Percentiles rank a stretch among this genome's conserved stretches.
Conservation (phyloP, 2,888 invertebrate species). For the Neoitamus cyanurus region DNA sequence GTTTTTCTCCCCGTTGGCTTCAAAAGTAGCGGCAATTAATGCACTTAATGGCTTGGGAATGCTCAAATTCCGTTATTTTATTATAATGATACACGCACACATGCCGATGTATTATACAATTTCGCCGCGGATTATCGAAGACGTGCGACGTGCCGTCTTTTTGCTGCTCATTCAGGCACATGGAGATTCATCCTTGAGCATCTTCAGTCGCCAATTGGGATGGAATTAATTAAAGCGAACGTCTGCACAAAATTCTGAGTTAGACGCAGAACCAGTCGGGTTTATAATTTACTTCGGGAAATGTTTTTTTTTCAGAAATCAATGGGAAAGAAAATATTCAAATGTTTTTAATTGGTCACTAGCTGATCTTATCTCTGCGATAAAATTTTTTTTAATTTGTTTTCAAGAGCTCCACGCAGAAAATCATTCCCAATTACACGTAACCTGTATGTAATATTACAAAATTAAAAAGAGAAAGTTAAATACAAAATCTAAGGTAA, state of each 20-base stretch:
- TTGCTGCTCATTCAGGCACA: not conserved
- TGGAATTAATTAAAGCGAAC: not conserved
- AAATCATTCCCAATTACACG: too few relatives aligned
- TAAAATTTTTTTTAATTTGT: too few relatives aligned
- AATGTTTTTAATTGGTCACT: too few relatives aligned
- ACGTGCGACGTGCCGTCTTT: not conserved
- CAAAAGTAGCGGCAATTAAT: conserved; percentile 35
- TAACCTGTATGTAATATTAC: too few relatives aligned
- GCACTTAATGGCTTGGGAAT: conserved; percentile 34
- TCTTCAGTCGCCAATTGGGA: not conserved
- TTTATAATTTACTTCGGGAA: not conserved
- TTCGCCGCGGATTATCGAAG: not conserved
- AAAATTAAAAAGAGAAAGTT: too few relatives aligned
- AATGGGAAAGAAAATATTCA: too few relatives aligned
- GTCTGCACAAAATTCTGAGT: not conserved
- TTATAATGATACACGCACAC: conserved; percentile 9
- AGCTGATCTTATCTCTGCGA: too few relatives aligned
- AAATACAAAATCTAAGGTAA: too few relatives aligned
- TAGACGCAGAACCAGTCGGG: not conserved
- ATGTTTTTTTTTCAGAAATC: not conserved
- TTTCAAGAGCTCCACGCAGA: too few relatives aligned
- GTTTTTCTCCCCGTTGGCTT: conserved; percentile 20
- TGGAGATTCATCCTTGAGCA: not conserved
- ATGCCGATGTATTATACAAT: conserved; percentile 23
- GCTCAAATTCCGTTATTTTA: conserved; percentile 33